These are phyloP conservation scores for Tachina grossa DNA, from an alignment of 2,888 invertebrate species.

Conservation along the genomic window DNA sequence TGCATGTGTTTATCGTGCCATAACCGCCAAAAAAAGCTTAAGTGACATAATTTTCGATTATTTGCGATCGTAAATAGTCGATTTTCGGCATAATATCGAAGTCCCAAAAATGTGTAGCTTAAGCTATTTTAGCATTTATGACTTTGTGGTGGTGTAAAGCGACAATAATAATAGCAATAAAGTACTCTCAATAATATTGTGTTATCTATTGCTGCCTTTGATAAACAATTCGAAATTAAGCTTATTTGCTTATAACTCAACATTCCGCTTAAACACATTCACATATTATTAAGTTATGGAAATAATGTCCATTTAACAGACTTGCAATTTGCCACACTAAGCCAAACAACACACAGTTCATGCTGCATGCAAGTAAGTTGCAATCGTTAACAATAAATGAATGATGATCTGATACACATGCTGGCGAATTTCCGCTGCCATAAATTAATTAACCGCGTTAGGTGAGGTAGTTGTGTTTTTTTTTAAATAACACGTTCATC, in stretches of 20 bases:
- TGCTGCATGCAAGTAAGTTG: neutral
- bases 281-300: neutral
- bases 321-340: neutral
- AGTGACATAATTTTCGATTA: no score
- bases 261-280: conserved; percentile 6
- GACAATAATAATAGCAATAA: no score
- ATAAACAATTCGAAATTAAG: no score
- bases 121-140: no score
- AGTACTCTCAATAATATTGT: no score
- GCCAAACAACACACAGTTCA: conserved; percentile 1
- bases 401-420: neutral
- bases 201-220: no score
- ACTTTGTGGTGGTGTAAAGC: no score
- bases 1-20: no score
- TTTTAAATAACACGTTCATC: neutral
- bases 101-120: no score
- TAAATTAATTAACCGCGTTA: conserved; percentile 36
- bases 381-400: neutral
- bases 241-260: neutral
- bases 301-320: conserved; percentile 1
- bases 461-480: neutral
- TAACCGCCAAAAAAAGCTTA: no score
- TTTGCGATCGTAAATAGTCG: no score
- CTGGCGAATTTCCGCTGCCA: conserved; percentile 7
- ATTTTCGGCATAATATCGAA: no score